Percentiles rank a stretch among this genome's conserved stretches.
Evolutionary conservation across 2,888 invertebrate genomes (phyloP).

Genomic region (Fissipunctia ypsillon): DNA sequence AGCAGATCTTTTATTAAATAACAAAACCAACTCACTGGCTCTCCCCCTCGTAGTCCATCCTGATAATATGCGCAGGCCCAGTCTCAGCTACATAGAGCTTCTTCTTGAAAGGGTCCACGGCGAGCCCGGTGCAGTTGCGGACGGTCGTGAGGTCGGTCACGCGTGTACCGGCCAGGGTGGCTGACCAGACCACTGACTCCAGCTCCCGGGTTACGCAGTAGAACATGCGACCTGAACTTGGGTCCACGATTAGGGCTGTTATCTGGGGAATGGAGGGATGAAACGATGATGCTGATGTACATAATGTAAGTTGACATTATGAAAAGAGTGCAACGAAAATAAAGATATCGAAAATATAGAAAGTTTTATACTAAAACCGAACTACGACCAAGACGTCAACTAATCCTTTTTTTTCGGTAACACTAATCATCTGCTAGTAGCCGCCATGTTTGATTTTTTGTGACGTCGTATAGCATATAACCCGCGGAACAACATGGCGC

Average conservation of each 20-base stretch:
- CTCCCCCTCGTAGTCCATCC: slow-evolving; percentile 81
- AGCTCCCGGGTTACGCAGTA: slow-evolving; percentile 88
- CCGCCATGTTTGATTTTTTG: no score
- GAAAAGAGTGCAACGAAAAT: no score
- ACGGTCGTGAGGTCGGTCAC: slow-evolving; percentile 81
- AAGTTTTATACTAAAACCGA: no score
- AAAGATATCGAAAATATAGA: no score
- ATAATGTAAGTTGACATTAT: background rate
- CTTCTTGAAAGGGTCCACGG: slow-evolving; percentile 89
- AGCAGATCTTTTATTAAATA: no score
- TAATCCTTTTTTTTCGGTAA: no score
- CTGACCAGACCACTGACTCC: slow-evolving; percentile 88
- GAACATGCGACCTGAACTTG: slow-evolving; percentile 90
- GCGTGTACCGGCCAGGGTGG: slow-evolving; percentile 89
- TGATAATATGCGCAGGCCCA: slow-evolving; percentile 83
- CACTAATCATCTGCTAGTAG: no score
- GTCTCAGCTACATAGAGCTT: slow-evolving; percentile 94
- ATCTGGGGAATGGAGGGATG: slow-evolving; percentile 72
- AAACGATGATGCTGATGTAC: no score
- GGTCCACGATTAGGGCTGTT: slow-evolving; percentile 92
- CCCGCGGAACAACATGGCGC: no score
- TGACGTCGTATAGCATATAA: no score
- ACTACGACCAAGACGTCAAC: no score
- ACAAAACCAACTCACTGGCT: slow-evolving; percentile 72
- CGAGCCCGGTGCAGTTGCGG: slow-evolving; percentile 82